Conservation (phyloP, 2,113 vertebrate genomes). For the Platysternon megacephalum region DNA sequence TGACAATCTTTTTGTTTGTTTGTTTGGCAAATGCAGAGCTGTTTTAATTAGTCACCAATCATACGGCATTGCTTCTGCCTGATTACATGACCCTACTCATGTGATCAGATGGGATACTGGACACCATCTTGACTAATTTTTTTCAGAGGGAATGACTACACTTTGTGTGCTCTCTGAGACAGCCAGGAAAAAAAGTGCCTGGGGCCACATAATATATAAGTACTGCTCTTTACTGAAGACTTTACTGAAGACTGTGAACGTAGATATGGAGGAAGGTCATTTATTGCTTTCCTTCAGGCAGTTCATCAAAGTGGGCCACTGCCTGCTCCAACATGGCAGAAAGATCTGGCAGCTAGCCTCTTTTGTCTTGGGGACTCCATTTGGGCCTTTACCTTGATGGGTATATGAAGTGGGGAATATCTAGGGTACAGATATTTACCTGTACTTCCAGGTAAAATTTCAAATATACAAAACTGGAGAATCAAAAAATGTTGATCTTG, state of each 20-base stretch:
- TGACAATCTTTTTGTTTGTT: not conserved
- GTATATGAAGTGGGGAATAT: not conserved
- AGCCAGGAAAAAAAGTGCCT: not conserved
- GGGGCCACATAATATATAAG: no score
- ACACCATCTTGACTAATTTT: not conserved
- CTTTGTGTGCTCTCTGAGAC: not conserved
- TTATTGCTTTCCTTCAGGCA: not conserved
- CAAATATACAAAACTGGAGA: not conserved
- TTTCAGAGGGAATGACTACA: accelerated
- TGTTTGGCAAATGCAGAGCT: not conserved
- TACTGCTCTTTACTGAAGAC: not conserved
- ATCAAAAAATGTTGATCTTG: not conserved
- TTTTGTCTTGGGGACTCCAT: not conserved
- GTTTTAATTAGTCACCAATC: accelerated
- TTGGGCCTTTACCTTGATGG: not conserved
- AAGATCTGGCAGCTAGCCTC: accelerated
- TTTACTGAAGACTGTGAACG: accelerated
- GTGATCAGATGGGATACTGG: not conserved
- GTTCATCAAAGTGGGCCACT: accelerated
- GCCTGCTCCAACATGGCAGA: not conserved
- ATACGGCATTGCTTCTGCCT: accelerated
- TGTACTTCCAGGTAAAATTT: not conserved
- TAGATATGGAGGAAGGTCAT: not conserved
- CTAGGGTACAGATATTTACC: not conserved
- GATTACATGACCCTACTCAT: accelerated